These are phyloP conservation scores for Poecilus cupreus DNA, from an alignment of 2,888 invertebrate genomes.

Conservation along the genomic window DNA sequence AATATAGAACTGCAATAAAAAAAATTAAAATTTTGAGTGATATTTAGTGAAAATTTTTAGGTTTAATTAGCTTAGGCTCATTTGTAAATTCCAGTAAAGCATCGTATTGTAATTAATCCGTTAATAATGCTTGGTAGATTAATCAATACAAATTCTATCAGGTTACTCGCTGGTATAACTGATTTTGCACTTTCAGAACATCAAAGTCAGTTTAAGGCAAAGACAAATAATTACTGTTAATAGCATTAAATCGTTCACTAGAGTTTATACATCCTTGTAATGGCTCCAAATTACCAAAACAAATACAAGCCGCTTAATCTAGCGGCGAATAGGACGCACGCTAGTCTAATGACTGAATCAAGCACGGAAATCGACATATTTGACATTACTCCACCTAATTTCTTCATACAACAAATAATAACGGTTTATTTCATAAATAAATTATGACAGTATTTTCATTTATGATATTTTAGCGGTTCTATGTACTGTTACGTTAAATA, in stretches of 20 bases:
- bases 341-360: constrained; percentile 32
- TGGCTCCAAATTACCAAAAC: constrained; percentile 27
- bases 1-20: too few species aligned
- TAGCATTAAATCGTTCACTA: constrained; percentile 20
- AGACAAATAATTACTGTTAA: constrained; percentile 13
- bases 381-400: constrained; percentile 4
- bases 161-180: neutral
- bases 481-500: too few species aligned
- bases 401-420: neutral
- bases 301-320: constrained; percentile 33
- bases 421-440: too few species aligned
- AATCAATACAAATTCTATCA: too few species aligned
- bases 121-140: too few species aligned
- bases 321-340: neutral
- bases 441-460: too few species aligned
- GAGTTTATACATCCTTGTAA: constrained; percentile 21
- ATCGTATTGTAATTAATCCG: too few species aligned
- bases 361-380: neutral
- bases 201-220: constrained; percentile 4
- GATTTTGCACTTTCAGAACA: neutral
- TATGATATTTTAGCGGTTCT: too few species aligned
- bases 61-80: too few species aligned
- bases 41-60: too few species aligned
- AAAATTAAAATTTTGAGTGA: too few species aligned
- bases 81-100: too few species aligned